Percentiles rank a stretch among this genome's conserved stretches.
Conservation (phyloP, 2,797 vertebrate species). For the Tragelaphus eurycerus region DNA sequence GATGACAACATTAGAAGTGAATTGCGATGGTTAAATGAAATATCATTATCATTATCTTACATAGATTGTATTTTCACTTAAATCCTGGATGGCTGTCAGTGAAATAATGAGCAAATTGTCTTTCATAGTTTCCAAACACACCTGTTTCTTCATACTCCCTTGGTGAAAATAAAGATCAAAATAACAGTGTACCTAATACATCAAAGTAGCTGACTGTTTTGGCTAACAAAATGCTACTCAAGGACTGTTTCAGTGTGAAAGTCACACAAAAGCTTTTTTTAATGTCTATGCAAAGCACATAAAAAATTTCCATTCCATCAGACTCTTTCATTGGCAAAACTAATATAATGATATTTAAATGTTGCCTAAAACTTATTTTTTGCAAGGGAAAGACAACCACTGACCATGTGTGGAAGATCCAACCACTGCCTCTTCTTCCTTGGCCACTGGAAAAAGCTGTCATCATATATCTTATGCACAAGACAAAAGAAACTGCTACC, state of each 20-base stretch:
- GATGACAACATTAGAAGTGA: background rate
- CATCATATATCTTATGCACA: background rate
- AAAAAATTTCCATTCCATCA: background rate
- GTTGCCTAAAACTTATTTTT: background rate
- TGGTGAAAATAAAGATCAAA: background rate
- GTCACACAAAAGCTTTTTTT: background rate
- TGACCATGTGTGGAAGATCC: background rate
- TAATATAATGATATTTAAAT: background rate
- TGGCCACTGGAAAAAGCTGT: background rate
- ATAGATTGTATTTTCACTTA: background rate
- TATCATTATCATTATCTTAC: background rate
- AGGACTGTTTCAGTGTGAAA: slow-evolving; percentile 13
- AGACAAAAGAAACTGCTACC: background rate
- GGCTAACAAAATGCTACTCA: background rate
- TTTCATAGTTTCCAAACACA: slow-evolving; percentile 23
- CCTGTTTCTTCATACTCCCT: background rate
- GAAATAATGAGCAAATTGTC: slow-evolving; percentile 3
- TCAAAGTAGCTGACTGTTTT: background rate
- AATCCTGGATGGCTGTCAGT: background rate
- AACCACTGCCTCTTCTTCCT: background rate
- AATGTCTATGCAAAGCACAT: background rate
- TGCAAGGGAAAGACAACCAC: background rate
- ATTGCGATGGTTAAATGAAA: background rate
- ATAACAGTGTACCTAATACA: background rate
- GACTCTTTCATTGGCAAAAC: background rate